These are phyloP conservation scores for Cerceris ruficornis DNA, from an alignment of 2,888 invertebrate genomes.

Conservation along the genomic window DNA sequence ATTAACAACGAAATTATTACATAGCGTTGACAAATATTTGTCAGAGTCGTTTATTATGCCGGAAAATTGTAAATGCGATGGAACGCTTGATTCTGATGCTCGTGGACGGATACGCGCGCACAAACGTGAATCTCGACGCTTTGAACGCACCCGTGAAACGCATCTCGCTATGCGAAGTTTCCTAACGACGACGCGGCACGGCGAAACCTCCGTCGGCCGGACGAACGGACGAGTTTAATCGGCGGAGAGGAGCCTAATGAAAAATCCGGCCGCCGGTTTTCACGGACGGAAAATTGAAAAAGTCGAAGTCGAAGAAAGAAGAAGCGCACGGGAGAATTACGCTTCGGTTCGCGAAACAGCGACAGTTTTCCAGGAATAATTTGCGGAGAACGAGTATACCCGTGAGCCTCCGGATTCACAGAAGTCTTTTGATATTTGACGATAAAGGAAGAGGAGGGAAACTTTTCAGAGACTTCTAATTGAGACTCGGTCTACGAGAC, in stretches of 20 bases:
- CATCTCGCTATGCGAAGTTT: not conserved
- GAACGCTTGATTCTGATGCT: not conserved
- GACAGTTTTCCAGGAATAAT: conserved; percentile 42
- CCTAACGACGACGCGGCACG: not conserved
- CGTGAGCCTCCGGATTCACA: conserved; percentile 24
- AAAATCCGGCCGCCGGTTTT: not conserved
- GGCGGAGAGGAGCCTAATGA: not conserved
- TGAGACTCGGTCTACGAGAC: conserved; percentile 30
- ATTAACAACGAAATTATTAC: conserved; percentile 44
- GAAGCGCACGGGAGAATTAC: conserved; percentile 3
- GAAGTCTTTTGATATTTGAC: conserved; percentile 44
- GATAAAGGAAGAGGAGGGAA: conserved; percentile 21
- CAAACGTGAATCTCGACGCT: no score
- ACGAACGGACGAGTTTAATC: conserved; percentile 45
- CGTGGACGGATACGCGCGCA: no score
- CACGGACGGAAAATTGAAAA: not conserved
- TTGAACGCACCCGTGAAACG: no score
- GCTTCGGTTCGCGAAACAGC: conserved; percentile 18
- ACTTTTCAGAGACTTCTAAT: conserved; percentile 34
- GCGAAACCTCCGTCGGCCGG: not conserved
- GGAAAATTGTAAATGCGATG: conserved; percentile 44
- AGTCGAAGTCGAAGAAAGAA: not conserved
- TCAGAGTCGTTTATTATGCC: conserved; percentile 17
- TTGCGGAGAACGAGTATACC: conserved; percentile 33
- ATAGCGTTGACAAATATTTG: conserved; percentile 24